These are phyloP conservation scores for Vannuccia rotundouncinata DNA, from an alignment of 2,888 invertebrate species.

Conservation along the genomic window DNA sequence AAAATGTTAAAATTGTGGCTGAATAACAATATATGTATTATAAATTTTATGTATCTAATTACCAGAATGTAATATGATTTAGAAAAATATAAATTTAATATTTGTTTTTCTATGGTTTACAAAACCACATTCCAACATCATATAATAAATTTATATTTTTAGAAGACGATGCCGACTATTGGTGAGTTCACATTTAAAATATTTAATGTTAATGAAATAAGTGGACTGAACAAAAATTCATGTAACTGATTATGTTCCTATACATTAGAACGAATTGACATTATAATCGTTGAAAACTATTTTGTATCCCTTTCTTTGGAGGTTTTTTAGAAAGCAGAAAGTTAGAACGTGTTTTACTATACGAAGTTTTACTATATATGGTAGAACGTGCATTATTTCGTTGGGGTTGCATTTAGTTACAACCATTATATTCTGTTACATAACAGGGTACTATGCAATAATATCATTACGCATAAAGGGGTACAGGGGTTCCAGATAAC, in stretches of 20 bases:
- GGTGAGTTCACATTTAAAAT: not conserved
- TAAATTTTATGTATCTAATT: not conserved
- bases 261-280: not conserved
- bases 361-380: constrained; percentile 5
- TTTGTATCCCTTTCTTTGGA: constrained; percentile 17
- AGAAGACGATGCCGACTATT: not conserved
- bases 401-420: not conserved
- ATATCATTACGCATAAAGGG: constrained; percentile 15
- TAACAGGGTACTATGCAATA: not conserved
- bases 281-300: constrained; percentile 11
- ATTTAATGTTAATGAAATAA: not conserved
- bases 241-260: not conserved
- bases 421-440: not conserved
- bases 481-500: not conserved
- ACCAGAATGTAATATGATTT: not conserved
- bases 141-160: not conserved
- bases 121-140: not conserved
- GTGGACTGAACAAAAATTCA: not conserved
- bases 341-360: constrained; percentile 26
- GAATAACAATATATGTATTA: not conserved
- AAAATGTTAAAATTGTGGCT: not conserved
- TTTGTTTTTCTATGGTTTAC: not conserved
- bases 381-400: constrained; percentile 1
- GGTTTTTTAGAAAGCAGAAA: constrained; percentile 19
- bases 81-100: not conserved